Base-by-base conservation (phyloP, 2,888 invertebrate species). In the Molorchus minor region DNA sequence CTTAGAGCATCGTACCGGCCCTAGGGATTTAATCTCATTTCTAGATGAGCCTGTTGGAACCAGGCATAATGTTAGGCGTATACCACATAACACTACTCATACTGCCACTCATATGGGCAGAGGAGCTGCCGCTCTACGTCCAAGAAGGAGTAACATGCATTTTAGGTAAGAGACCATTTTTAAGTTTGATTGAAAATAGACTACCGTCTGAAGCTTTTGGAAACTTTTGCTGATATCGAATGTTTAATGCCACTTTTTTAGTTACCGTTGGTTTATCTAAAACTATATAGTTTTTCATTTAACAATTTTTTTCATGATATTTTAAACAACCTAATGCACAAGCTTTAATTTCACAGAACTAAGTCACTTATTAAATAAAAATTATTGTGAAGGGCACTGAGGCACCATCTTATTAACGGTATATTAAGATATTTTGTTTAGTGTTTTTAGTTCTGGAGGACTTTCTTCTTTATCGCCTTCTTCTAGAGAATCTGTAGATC, bases 81-180 rank as follows among this genome's bases (percentile, higher is more conserved):
- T 80, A 47, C 78, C 79, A 1, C 81, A 81, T 64, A 75, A 78
- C 47, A 62, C 73, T 5, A 78, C 80, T 58, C 74, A 78, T 46
- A 62, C 69, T 45, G 61, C 66, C 20, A 64, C 72, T 10, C 71
- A 71, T 56, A 71, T 76, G 51, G 75, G 77, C 3, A 64, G 78
- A 53, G 76, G 80, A 29, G 76, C 76, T 10, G 74, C 76, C 16
- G 73, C 80, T 35, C 64, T 78, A 13, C 86, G 96, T 75, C 87
- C 94, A 54, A 87, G 96, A 63, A 88, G 96, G 77, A 91, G 92
- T 73, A 96, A 96, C 82, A 96, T 96, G 94, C 95, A 96, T 84
- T 96, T 96, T 78, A 89, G 88, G 88, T 89, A 84, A 77, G 58
- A n/a, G n/a, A n/a, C n/a, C n/a, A n/a, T n/a, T n/a, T n/a, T n/a